A percentile compares a stretch with the other conserved stretches of the same genome.
phyloP scores from a whole-genome alignment of 2,888 invertebrate genomes.

The Laothoe populi region DNA sequence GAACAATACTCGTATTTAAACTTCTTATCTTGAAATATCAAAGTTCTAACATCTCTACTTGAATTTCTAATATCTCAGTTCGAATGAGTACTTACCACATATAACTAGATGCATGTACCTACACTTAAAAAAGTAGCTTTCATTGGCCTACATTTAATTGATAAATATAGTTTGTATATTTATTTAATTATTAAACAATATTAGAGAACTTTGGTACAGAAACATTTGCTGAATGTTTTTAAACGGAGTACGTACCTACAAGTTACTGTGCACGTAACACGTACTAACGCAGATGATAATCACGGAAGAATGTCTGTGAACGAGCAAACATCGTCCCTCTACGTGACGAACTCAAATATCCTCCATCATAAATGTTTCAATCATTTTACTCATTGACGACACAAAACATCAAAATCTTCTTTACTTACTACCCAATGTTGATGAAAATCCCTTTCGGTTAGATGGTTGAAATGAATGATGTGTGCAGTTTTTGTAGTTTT shows the following conservation, averaged over 20 bases:
- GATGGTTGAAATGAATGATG: background rate
- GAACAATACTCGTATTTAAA: background rate
- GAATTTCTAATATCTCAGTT: too few species aligned
- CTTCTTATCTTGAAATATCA: background rate
- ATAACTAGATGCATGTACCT: too few species aligned
- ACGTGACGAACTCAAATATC: slow-evolving; percentile 23
- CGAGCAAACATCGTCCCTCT: slow-evolving; percentile 16
- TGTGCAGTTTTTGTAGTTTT: background rate
- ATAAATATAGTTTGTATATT: background rate
- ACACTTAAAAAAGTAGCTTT: background rate
- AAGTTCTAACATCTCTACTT: background rate
- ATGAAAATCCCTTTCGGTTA: background rate
- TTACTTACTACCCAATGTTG: background rate
- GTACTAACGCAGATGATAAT: slow-evolving; percentile 26
- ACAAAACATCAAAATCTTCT: background rate
- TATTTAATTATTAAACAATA: background rate
- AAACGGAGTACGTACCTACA: slow-evolving; percentile 8
- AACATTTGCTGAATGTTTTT: background rate
- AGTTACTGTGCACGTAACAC: slow-evolving; percentile 24
- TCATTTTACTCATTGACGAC: background rate
- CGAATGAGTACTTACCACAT: too few species aligned
- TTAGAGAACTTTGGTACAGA: background rate
- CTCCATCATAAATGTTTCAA: background rate
- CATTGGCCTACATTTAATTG: background rate
- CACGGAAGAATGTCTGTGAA: slow-evolving; percentile 26